Base-by-base conservation (phyloP, 1,140 invertebrate species). In the Nasonia vitripennis region DNA sequence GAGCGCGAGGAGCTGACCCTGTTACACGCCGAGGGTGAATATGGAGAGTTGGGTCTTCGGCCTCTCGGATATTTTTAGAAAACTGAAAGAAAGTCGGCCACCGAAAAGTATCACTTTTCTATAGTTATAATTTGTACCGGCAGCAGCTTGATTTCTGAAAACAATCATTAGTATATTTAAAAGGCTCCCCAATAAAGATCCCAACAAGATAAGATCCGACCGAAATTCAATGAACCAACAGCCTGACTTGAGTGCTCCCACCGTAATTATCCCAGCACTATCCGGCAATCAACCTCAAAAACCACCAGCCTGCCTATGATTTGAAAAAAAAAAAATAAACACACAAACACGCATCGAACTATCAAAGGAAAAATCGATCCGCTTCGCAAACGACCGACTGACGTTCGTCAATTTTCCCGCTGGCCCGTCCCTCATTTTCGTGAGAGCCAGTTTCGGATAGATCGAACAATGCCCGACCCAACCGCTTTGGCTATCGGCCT, bases 341-440 rank as follows among this genome's bases (percentile, higher is more conserved):
- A 48, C 34, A 37, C 34, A 37, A 17, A 17, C 17, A 55, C 20
- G 55, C 20, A 17, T 62, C 6, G n/a, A 62, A 62, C 20, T 62
- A 62, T 7, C 7, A 62, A 83, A 48, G 3, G 4, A 83, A 77
- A 27, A 83, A 67, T 83, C 67, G 11, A 83, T 83, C 37, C 71
- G 77, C 71, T 27, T 48, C 37, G 55, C 55, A 84, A 78, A 78
- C 55, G 27, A 31, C 34, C 23, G 23, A 9, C 10, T 11, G 45
- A 75, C 27, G 78, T 84, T 78, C 82, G 78, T 84, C 82, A 78
- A 84, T 78, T 71, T 78, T 78, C 45, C 73, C 51, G 7, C 1
- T 84, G 62, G 55, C 41, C 20, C 67, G 37, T 71, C 5, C 77
- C 83, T 84, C 77, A 84, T 84, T 84, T 79, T 84, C 78, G 68